These are phyloP conservation scores for Antheraea pernyi DNA, from an alignment of 1,140 invertebrate genomes.

Conservation along the genomic window DNA sequence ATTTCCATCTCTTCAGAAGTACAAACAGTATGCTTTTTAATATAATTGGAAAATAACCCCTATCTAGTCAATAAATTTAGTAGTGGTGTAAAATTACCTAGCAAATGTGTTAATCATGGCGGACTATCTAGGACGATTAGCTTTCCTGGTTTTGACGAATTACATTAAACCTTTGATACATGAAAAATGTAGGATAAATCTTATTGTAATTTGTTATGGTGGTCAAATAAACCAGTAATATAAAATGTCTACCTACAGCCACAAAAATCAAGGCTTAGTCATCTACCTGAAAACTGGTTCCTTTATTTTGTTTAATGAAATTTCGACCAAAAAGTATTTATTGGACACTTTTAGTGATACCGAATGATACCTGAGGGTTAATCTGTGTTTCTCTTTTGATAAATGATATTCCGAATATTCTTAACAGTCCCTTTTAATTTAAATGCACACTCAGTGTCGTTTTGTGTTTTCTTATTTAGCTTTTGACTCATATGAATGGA, in stretches of 20 bases:
- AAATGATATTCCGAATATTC: neutral
- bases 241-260: neutral
- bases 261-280: neutral
- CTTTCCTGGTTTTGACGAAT: no score
- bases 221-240: neutral
- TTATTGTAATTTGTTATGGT: no score
- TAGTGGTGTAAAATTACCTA: no score
- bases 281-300: neutral
- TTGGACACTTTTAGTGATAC: neutral
- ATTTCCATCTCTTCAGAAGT: no score
- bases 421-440: conserved; percentile 3
- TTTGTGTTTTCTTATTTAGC: neutral
- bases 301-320: neutral
- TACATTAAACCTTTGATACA: no score
- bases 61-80: no score
- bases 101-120: no score
- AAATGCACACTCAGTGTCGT: neutral
- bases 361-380: neutral
- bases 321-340: neutral
- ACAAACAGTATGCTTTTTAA: no score
- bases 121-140: no score
- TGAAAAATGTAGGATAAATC: no score
- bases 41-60: no score
- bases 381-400: neutral
- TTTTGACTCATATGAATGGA: conserved; percentile 11